These are phyloP conservation scores for Gisinianus flammeolus DNA, from an alignment of 2,888 invertebrate species.

Conservation along the genomic window DNA sequence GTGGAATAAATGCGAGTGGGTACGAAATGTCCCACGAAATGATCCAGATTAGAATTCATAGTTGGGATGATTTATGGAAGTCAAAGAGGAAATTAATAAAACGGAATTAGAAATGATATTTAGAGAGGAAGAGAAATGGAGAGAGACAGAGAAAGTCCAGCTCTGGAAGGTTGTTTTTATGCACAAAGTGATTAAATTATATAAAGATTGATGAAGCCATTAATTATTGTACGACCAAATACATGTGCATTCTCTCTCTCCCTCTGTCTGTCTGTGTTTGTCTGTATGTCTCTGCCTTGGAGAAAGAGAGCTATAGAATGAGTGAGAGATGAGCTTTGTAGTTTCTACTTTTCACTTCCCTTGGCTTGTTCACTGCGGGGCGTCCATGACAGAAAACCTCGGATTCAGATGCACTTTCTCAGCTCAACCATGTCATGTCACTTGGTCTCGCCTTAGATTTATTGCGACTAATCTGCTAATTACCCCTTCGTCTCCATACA, in stretches of 20 bases:
- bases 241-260: background rate
- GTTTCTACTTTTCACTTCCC: background rate
- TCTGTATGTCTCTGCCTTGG: background rate
- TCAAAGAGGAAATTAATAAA: slow-evolving; percentile 12
- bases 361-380: background rate
- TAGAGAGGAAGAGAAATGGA: too few species aligned
- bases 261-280: background rate
- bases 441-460: slow-evolving; percentile 6
- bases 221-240: background rate
- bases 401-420: slow-evolving; percentile 5
- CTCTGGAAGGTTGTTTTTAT: background rate
- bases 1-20: background rate
- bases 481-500: too few species aligned
- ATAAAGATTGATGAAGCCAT: slow-evolving; percentile 16
- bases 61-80: slow-evolving; percentile 4
- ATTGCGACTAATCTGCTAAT: slow-evolving; percentile 12
- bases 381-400: slow-evolving; percentile 4
- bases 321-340: background rate
- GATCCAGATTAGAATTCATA: slow-evolving; percentile 6
- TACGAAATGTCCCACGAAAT: background rate
- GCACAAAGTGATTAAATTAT: slow-evolving; percentile 5
- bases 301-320: background rate
- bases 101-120: too few species aligned
- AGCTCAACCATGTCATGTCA: background rate
- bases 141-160: too few species aligned